These are phyloP conservation scores for Remorina albescens DNA, from an alignment of 2,797 vertebrate species.

Conservation along the genomic window DNA sequence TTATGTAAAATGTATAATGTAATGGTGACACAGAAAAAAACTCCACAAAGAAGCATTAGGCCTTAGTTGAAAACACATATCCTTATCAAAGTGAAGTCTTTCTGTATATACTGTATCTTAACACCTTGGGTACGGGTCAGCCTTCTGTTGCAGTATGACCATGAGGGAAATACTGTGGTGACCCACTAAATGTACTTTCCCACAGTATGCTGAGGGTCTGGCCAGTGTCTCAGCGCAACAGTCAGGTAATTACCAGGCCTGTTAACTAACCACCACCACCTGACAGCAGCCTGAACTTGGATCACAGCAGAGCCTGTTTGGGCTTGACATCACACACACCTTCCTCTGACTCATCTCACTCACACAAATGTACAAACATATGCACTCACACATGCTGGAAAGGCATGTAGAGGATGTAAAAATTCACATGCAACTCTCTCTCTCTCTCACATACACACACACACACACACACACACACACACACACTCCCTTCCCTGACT, in stretches of 20 bases:
- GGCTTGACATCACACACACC: conserved; percentile 78
- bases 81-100: not conserved
- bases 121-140: conserved; percentile 17
- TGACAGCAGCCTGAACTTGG: conserved; percentile 78
- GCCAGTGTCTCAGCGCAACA: conserved; percentile 66
- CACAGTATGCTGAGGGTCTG: conserved; percentile 75
- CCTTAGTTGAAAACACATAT: not conserved
- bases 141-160: conserved; percentile 23
- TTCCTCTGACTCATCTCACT: conserved; percentile 63
- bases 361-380: conserved; percentile 31
- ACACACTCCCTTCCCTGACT: conserved; percentile 61
- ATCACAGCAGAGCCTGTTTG: conserved; percentile 71
- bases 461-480: not conserved
- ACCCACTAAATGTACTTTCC: conserved; percentile 68
- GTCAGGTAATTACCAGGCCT: conserved; percentile 74
- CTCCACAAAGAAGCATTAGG: not conserved
- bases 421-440: conserved; percentile 24
- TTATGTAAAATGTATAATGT: not conserved
- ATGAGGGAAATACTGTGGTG: conserved; percentile 22
- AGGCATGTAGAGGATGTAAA: conserved; percentile 46
- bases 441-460: not conserved
- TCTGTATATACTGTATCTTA: not conserved
- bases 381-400: conserved; percentile 20
- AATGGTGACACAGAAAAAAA: not conserved
- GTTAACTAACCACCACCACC: conserved; percentile 78